These are phyloP conservation scores for Drosophila subquinaria DNA, from an alignment of 2,888 invertebrate species.

Conservation along the genomic window DNA sequence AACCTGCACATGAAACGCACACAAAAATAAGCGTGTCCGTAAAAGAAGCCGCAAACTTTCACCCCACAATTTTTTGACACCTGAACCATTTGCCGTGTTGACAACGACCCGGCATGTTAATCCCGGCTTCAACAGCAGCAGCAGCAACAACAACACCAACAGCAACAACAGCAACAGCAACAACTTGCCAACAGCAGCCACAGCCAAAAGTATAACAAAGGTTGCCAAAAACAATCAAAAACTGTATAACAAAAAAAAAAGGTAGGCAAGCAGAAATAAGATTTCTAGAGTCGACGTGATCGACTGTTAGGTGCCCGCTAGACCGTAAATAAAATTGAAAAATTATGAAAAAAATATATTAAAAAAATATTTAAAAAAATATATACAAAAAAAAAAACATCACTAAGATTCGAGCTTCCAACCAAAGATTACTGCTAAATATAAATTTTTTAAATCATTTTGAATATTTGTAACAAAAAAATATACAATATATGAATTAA, in stretches of 20 bases:
- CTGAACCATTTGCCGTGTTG: conserved; percentile 75
- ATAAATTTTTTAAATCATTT: too few relatives aligned
- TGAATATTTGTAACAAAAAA: too few relatives aligned
- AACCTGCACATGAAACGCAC: conserved; percentile 64
- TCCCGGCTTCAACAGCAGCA: conserved; percentile 39
- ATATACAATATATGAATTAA: too few relatives aligned
- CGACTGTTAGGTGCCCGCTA: background rate
- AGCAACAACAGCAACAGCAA: conserved; percentile 14
- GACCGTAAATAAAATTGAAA: background rate
- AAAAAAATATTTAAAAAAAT: too few relatives aligned
- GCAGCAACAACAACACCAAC: conserved; percentile 13
- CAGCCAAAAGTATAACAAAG: conserved; percentile 42
- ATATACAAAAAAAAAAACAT: too few relatives aligned
- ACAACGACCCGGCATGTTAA: conserved; percentile 68
- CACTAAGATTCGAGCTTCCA: too few relatives aligned
- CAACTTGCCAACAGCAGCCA: conserved; percentile 38
- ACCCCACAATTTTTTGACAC: conserved; percentile 76
- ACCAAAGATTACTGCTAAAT: too few relatives aligned
- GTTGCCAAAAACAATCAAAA: conserved; percentile 59
- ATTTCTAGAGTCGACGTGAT: background rate
- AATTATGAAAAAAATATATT: too few relatives aligned
- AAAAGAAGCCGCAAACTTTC: conserved; percentile 75
- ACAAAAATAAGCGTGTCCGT: conserved; percentile 58
- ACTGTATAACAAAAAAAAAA: conserved; percentile 22
- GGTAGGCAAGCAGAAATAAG: background rate